Evolutionary conservation across 2,888 invertebrate genomes (phyloP).

Genomic region (Troilus luridus): DNA sequence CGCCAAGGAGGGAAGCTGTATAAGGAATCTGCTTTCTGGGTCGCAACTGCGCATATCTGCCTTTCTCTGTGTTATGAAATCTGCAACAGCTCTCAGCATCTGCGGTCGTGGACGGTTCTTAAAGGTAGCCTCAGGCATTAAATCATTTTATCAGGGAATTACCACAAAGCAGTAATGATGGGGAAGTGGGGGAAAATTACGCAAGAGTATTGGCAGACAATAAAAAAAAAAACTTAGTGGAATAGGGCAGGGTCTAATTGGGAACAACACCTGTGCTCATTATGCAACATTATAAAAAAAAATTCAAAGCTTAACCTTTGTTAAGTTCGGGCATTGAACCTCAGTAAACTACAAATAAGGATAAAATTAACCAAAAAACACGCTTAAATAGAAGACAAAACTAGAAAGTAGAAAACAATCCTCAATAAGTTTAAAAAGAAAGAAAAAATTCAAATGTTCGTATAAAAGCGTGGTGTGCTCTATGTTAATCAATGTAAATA

Average conservation of each 20-base stretch:
- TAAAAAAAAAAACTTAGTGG: neutral
- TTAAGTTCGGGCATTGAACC: no score
- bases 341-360: no score
- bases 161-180: neutral
- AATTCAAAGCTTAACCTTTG: neutral
- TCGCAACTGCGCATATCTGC: slow-evolving; percentile 1
- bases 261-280: neutral
- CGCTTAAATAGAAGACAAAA: no score
- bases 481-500: no score
- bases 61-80: slow-evolving; percentile 39
- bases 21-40: slow-evolving; percentile 32
- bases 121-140: neutral
- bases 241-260: neutral
- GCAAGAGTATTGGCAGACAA: neutral
- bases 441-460: no score
- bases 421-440: no score
- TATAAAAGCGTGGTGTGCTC: no score
- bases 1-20: neutral
- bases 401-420: no score
- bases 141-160: neutral
- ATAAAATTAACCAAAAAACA: no score
- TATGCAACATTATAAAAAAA: neutral
- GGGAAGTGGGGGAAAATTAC: neutral
- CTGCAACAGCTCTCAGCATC: neutral
- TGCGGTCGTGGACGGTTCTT: neutral